Percentiles rank a stretch among this genome's conserved stretches.
phyloP scores from a whole-genome alignment of 2,797 vertebrate genomes.

The Gallinago nigripennis region DNA sequence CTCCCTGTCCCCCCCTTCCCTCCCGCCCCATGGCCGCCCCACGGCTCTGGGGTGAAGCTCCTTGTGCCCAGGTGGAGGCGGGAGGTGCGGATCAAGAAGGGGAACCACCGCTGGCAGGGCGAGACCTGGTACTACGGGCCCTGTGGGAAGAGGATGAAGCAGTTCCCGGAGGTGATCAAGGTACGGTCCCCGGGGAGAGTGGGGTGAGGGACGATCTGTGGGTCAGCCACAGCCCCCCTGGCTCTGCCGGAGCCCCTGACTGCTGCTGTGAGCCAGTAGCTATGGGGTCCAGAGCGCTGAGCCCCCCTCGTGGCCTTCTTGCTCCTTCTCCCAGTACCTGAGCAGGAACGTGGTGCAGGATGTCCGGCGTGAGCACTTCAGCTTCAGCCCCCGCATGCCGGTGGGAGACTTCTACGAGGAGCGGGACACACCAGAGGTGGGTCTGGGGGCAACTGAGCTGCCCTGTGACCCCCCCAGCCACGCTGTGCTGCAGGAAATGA shows the following conservation, averaged over 20 bases:
- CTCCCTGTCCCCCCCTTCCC: background rate
- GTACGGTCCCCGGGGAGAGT: conserved; percentile 50
- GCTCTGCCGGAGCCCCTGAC: rapidly evolving
- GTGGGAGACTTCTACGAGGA: conserved; percentile 97
- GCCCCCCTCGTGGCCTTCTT: background rate
- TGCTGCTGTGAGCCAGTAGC: background rate
- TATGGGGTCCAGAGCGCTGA: rapidly evolving
- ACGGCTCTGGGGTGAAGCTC: background rate
- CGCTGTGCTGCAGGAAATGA: rapidly evolving
- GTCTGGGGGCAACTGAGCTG: background rate
- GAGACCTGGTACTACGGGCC: conserved; percentile 98
- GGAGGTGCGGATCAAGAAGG: conserved; percentile 91
- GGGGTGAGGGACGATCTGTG: rapidly evolving
- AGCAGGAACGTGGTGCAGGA: conserved; percentile 85
- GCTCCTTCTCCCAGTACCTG: conserved; percentile 83
- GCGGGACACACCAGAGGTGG: conserved; percentile 88
- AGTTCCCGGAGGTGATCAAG: conserved; percentile 98
- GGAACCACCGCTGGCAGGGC: conserved; percentile 91
- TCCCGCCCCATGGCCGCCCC: background rate
- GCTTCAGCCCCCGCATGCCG: conserved; percentile 97
- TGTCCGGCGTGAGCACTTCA: conserved; percentile 94
- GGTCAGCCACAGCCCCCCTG: rapidly evolving
- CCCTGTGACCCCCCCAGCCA: rapidly evolving
- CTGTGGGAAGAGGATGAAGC: conserved; percentile 96
- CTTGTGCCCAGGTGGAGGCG: conserved; percentile 86